Evolutionary conservation across 2,888 invertebrate species (phyloP), one percentile per base, ranked within the genome.

Genomic region (Macropis europaea): DNA sequence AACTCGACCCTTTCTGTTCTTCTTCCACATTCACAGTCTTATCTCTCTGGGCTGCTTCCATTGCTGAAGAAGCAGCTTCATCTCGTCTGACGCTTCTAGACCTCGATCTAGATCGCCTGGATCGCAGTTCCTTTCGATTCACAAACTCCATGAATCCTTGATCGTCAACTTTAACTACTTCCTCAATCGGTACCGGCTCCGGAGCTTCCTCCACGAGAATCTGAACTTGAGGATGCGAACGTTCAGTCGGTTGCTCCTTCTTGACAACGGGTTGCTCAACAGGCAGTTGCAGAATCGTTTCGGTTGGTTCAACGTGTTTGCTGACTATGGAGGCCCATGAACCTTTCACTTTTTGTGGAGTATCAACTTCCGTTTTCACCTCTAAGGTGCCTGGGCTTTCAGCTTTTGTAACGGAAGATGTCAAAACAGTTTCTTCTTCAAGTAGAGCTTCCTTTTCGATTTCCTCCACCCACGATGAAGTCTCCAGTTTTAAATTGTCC

Each of bases 31-130:
- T 17, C 0, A 34, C 13, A 11, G 50, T 6, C 50, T 53, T 74
- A 53, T 69, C 77, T 24, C 77, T 24, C 11, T 9, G 4, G 15
- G 32, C 2, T 48, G 47, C 1, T 28, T 71, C 45, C n/a, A n/a
- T n/a, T n/a, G n/a, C n/a, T n/a, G n/a, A n/a, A n/a, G 6, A 36
- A 9, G 3, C 13, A 4, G 26, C 9, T 2, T 71, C 68, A 1
- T 73, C 76, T 13, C 82, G 77, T 38, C 75, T 80, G 4, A 47
- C 67, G 28, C 84, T 88, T 59, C 87, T 77, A 3, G 89, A 89
- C 36, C 89, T 86, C 19, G 90, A 90, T 69, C 90, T 87, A 36
- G 90, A 90, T 53, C 88, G 84, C 17, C 90, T 82, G 9, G 86
- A 87, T 17, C 88, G 84, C 56, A 90, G 28, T 32, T 72, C 67